Evolutionary conservation across 2,113 vertebrate genomes (phyloP), one percentile per base, ranked within the genome.

Genomic region (Mionectes macconnelli): DNA sequence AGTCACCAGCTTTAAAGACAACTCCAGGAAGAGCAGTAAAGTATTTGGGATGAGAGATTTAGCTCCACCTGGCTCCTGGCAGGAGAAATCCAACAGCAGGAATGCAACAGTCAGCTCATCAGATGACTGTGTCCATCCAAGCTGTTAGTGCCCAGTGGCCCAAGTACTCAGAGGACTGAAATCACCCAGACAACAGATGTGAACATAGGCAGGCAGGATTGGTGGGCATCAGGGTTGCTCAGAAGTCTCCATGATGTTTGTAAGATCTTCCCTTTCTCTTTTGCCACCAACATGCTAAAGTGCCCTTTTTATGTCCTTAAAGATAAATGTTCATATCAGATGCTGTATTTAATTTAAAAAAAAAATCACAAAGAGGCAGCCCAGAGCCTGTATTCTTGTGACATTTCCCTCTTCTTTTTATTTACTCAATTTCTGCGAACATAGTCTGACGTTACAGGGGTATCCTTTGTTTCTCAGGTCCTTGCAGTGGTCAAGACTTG

Each of bases 101-200:
- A 77, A 69, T 12, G 27, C 67, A 66, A 37, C 11, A 4, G 2
- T 44, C 27, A 47, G 40, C 33, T 77, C n/a, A 33, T 64, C n/a
- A 56, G 20, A 42, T 31, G 6, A 23, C 25, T 30, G 3, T 45
- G 79, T 33, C 27, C 33, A 60, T 45, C 33, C 9, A 23, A 50
- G 17, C 31, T 39, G 1, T 1, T 3, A 8, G 12, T 2, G 1
- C 20, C 9, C 70, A 49, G 9, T 16, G 22, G 16, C 35, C 11
- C 45, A 66, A 39, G 17, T 1, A 3, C 14, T 6, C 49, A 40
- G 19, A 6, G 1, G 27, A n/a, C 24, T 60, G 19, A 74, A 39
- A 11, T 87, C 7, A 6, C 9, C 15, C 17, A 45, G 31, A 20
- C 2, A 2, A 23, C 18, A 87, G 33, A 49, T 6, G 1, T 64